Evolutionary conservation across 2,888 invertebrate genomes (phyloP), one percentile per base, ranked within the genome.

Genomic region (Parasteatoda lunata): DNA sequence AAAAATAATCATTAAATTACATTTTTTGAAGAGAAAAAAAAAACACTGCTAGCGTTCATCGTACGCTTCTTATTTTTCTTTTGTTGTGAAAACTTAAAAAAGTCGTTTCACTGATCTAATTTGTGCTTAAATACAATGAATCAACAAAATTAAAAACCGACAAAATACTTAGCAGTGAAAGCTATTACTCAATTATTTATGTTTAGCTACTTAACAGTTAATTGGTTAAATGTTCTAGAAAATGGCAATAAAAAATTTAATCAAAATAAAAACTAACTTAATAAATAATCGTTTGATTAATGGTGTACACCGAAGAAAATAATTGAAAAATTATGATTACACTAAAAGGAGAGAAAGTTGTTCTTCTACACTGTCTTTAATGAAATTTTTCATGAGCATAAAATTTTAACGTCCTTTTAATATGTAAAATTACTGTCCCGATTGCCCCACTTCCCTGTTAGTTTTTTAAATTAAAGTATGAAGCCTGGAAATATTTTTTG

Each of bases 351-450:
- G 52, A 65, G 49, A 59, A 47, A 51, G n/a, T 72, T 64, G 9
- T 52, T 73, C 66, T 64, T 65, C 59, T 52, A 47, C 52, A n/a
- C 47, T 45, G 52, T 47, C 71, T 66, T 80, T 80, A 80, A 80
- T 80, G 80, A 80, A 80, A 73, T 73, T 80, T 72, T 47, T 30
- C 47, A 4, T 51, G 5, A 15, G 15, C 47, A 73, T 80, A 80
- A 80, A 73, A 80, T 73, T 73, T 72, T 72, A 80, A 73, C 64
- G 73, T 66, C 72, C 51, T n/a, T 73, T 73, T 65, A 80, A 80
- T 71, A 72, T 65, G 66, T 52, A 8, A 65, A 30, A 30, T 30
- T 15, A 72, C 80, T 72, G 45, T 69, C 66, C 51, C 52, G 45
- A 51, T 65, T 7, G 15, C 45, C 45, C n/a, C 15, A 59, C 13